phyloP scores from a whole-genome alignment of 1,140 invertebrate species.

The Pseudomyrmex pallidus region DNA sequence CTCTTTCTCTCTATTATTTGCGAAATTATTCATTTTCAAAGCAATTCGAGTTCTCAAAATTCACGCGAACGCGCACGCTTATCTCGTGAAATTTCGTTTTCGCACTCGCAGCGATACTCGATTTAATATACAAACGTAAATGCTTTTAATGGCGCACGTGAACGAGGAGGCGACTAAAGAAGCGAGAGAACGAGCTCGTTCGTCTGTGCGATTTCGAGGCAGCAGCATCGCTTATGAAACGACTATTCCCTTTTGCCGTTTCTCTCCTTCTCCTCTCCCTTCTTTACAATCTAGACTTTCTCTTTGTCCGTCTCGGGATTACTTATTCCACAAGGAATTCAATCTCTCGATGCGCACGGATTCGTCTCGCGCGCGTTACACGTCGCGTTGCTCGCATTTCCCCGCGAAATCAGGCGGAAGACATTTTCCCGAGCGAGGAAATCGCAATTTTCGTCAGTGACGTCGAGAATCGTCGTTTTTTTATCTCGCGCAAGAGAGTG shows the following conservation, averaged over 20 bases:
- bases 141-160: slow-evolving; percentile 40
- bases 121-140: slow-evolving; percentile 44
- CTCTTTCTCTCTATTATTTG: slow-evolving; percentile 35
- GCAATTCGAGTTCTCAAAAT: slow-evolving; percentile 57
- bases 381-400: slow-evolving; percentile 14
- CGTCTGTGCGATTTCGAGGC: neutral
- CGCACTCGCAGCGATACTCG: slow-evolving; percentile 26
- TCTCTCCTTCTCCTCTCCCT: neutral
- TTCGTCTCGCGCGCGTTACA: slow-evolving; percentile 23
- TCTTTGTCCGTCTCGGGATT: slow-evolving; percentile 12
- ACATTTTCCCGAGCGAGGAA: slow-evolving; percentile 41
- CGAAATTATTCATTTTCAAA: slow-evolving; percentile 56
- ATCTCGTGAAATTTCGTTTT: slow-evolving; percentile 28
- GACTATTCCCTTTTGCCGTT: neutral
- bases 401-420: slow-evolving; percentile 27
- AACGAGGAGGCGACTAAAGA: neutral
- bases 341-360: slow-evolving; percentile 25
- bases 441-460: slow-evolving; percentile 24
- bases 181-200: neutral
- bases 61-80: neutral
- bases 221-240: slow-evolving; percentile 14
- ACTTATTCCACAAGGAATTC: slow-evolving; percentile 50
- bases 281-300: neutral
- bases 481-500: neutral
- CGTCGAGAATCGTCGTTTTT: slow-evolving; percentile 23